Percentiles rank a stretch among this genome's conserved stretches.
Conservation (phyloP, 2,113 vertebrate genomes). For the Nannobrachium achirus region DNA sequence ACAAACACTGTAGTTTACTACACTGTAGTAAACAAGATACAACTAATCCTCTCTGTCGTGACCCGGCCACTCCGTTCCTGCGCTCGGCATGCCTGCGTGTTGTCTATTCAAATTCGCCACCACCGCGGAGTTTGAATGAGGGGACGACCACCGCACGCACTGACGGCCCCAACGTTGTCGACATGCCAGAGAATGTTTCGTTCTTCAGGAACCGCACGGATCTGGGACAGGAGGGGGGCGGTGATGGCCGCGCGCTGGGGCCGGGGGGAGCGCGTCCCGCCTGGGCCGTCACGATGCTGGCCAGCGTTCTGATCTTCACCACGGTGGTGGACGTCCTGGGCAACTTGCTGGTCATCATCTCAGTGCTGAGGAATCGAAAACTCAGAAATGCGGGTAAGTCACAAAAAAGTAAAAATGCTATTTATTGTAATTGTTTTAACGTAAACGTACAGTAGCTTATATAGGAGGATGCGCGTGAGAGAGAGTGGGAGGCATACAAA, state of each 20-base stretch:
- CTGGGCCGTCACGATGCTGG: slow-evolving; percentile 78
- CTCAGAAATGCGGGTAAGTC: slow-evolving; percentile 83
- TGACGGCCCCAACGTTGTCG: slow-evolving; percentile 26
- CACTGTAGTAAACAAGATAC: too few species aligned
- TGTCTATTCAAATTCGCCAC: slow-evolving; percentile 6
- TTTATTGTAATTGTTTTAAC: too few species aligned
- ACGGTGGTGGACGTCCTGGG: slow-evolving; percentile 83
- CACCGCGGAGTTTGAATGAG: slow-evolving; percentile 32
- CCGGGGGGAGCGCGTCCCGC: slow-evolving; percentile 50
- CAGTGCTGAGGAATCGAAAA: slow-evolving; percentile 83
- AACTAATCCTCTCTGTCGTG: neutral
- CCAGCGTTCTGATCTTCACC: slow-evolving; percentile 83
- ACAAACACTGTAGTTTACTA: too few species aligned
- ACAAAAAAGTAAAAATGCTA: too few species aligned
- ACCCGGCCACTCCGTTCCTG: too few species aligned
- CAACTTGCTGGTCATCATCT: slow-evolving; percentile 82
- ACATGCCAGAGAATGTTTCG: slow-evolving; percentile 79
- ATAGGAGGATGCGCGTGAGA: too few species aligned
- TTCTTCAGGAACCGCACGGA: slow-evolving; percentile 76
- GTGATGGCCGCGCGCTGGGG: neutral
- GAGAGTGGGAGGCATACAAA: too few species aligned
- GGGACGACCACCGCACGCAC: neutral
- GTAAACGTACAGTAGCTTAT: too few species aligned
- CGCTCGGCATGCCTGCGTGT: neutral
- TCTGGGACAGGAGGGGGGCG: slow-evolving; percentile 3